Evolutionary conservation across 2,888 invertebrate species (phyloP).

Genomic region (Atethmia centrago): DNA sequence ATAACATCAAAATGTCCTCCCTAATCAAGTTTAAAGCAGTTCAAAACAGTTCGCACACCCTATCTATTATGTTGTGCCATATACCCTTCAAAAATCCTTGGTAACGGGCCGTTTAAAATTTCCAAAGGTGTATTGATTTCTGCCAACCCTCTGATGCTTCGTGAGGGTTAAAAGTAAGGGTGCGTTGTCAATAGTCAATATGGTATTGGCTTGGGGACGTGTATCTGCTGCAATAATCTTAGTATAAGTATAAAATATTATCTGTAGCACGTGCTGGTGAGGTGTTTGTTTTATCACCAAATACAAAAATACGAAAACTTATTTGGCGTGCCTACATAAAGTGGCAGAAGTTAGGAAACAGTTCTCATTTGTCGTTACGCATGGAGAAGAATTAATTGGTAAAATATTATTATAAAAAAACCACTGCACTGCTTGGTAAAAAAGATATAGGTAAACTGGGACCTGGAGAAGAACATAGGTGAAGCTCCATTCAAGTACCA

Average conservation of each 20-base stretch:
- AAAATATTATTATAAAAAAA: no score
- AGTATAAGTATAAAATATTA: conserved; percentile 10
- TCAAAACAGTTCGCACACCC: conserved; percentile 60
- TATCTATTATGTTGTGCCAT: conserved; percentile 58
- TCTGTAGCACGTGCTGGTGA: conserved; percentile 13
- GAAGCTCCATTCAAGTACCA: neutral
- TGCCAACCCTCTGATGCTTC: conserved; percentile 72
- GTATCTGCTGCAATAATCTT: conserved; percentile 40
- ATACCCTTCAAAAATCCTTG: conserved; percentile 77
- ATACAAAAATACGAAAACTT: neutral
- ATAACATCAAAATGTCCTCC: conserved; percentile 61
- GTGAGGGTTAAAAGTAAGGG: conserved; percentile 73
- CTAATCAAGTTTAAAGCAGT: conserved; percentile 68
- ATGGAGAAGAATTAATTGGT: neutral
- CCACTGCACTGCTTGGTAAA: no score
- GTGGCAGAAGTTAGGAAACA: no score
- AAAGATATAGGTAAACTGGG: no score
- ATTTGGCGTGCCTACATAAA: neutral
- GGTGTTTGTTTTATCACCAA: conserved; percentile 29
- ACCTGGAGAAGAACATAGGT: no score
- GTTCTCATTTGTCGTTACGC: accelerated
- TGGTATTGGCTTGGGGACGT: conserved; percentile 61
- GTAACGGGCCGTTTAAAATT: conserved; percentile 83
- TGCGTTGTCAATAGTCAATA: conserved; percentile 73
- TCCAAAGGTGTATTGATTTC: conserved; percentile 87